Conservation (phyloP, 2,888 invertebrate genomes). For the Rhyacophila evoluta region DNA sequence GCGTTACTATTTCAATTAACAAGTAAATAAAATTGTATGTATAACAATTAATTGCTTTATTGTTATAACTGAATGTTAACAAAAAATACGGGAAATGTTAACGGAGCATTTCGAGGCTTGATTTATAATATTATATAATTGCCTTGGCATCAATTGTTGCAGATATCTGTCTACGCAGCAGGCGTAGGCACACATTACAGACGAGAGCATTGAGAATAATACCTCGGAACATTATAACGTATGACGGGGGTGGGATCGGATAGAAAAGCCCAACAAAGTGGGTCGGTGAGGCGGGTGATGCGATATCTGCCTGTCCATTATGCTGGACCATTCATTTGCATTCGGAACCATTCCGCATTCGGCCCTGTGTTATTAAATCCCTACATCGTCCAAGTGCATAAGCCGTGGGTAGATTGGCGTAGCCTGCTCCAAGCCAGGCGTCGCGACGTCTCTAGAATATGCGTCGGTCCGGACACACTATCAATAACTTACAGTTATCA, state of each 20-base stretch:
- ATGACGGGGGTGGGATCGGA: constrained; percentile 31
- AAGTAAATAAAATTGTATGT: too few species aligned
- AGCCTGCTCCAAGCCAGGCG: neutral
- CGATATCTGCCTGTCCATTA: constrained; percentile 38
- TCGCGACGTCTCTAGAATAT: neutral
- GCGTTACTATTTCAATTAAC: too few species aligned
- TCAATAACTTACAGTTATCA: too few species aligned
- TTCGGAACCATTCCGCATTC: constrained; percentile 31
- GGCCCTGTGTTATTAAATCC: constrained; percentile 43
- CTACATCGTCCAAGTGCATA: constrained; percentile 33
- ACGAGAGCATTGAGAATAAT: constrained; percentile 26
- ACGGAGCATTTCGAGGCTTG: too few species aligned
- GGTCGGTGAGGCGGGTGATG: constrained; percentile 37
- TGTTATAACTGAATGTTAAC: too few species aligned
- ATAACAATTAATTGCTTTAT: too few species aligned
- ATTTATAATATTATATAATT: too few species aligned
- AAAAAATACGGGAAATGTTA: too few species aligned
- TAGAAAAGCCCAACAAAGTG: constrained; percentile 33
- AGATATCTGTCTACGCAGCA: neutral
- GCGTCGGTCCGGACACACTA: too few species aligned
- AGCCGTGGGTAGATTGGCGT: constrained; percentile 7
- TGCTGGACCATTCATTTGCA: constrained; percentile 45
- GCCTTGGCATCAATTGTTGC: neutral
- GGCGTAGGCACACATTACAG: neutral
- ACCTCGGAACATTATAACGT: constrained; percentile 35